These are phyloP conservation scores for Psammodynastes pulverulentus DNA, from an alignment of 2,113 vertebrate genomes.

Conservation along the genomic window DNA sequence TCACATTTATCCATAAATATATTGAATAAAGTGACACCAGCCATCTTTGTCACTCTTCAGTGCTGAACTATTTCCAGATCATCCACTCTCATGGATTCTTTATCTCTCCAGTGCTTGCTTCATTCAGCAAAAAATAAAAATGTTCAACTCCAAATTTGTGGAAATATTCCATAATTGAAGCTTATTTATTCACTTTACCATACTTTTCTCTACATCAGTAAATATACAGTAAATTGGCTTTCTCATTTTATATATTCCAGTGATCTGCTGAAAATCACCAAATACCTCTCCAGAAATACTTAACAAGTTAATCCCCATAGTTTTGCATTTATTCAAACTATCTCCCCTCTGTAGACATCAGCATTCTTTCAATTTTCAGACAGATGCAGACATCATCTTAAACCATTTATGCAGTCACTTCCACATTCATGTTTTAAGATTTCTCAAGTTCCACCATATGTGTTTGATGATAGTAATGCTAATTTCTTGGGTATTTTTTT, in stretches of 20 bases:
- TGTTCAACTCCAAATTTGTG: not conserved
- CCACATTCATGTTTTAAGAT: not conserved
- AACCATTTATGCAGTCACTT: not conserved
- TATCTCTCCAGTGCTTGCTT: not conserved
- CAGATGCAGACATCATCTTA: not conserved
- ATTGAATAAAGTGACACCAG: not conserved
- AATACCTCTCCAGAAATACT: not conserved
- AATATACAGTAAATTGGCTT: not conserved
- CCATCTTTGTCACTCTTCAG: not conserved
- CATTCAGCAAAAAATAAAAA: not conserved
- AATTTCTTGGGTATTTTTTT: not conserved
- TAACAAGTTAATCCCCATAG: not conserved
- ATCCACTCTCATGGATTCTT: not conserved
- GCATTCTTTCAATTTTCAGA: not conserved
- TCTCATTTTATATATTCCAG: not conserved
- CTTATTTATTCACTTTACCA: not conserved
- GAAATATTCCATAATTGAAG: not conserved
- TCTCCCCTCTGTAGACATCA: not conserved
- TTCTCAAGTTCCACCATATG: not conserved
- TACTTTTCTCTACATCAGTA: not conserved
- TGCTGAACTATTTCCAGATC: not conserved
- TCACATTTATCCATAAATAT: not conserved
- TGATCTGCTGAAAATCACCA: not conserved
- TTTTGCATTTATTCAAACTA: not conserved
- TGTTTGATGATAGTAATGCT: not conserved